Evolutionary conservation across 2,797 vertebrate genomes (phyloP).

Genomic region (Coregonus suidteri): DNA sequence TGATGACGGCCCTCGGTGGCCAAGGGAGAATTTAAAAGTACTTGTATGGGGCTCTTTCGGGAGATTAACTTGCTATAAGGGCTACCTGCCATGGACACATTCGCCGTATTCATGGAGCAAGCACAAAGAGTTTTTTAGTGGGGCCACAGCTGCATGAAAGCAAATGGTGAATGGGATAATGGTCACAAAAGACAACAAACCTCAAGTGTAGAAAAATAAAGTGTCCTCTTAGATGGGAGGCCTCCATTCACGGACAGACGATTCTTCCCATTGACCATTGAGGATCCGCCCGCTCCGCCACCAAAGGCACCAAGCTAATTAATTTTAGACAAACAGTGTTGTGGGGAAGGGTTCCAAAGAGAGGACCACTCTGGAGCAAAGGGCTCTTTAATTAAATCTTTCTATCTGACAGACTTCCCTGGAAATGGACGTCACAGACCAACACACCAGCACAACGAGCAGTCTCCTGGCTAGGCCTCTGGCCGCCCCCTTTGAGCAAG

Average conservation of each 20-base stretch:
- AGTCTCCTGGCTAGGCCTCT: constrained; percentile 45
- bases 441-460: constrained; percentile 62
- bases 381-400: constrained; percentile 79
- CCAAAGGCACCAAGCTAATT: constrained; percentile 77
- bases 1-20: constrained; percentile 78
- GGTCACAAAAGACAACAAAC: constrained; percentile 85
- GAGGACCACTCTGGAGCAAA: constrained; percentile 72
- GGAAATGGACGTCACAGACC: constrained; percentile 71
- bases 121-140: constrained; percentile 79
- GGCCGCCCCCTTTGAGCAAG: constrained; percentile 39
- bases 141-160: constrained; percentile 82
- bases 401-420: constrained; percentile 70
- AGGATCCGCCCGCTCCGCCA: constrained; percentile 38
- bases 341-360: constrained; percentile 73
- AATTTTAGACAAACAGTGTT: constrained; percentile 80
- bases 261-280: constrained; percentile 74
- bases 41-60: constrained; percentile 80
- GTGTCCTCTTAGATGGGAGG: constrained; percentile 77
- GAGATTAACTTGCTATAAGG: constrained; percentile 86
- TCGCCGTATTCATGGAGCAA: constrained; percentile 74
- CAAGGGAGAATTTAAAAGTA: constrained; percentile 80
- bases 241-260: constrained; percentile 73
- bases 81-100: constrained; percentile 83
- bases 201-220: constrained; percentile 84
- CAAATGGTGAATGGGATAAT: constrained; percentile 72